Conservation (phyloP, 2,797 vertebrate genomes). For the Okamejei kenojei region DNA sequence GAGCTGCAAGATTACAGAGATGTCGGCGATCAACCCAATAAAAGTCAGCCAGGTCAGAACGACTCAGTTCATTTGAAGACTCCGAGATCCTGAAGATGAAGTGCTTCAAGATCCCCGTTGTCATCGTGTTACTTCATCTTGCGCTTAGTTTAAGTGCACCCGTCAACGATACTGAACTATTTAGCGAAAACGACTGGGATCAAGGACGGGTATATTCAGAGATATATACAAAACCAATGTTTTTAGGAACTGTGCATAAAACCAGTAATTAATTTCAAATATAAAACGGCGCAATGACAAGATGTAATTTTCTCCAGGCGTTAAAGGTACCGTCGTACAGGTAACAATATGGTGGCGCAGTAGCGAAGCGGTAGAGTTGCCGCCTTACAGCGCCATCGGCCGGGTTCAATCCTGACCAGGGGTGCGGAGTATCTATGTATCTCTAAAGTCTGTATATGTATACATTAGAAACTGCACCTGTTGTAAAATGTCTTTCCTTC, state of each 20-base stretch:
- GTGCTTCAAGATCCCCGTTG: not conserved
- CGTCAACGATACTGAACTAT: not conserved
- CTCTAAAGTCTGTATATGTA: not conserved
- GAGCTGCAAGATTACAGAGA: not conserved
- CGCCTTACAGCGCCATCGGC: too few relatives aligned
- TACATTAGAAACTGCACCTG: not conserved
- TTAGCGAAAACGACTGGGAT: constrained; percentile 17
- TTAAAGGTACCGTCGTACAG: not conserved
- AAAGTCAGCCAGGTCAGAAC: not conserved
- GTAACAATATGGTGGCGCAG: not conserved
- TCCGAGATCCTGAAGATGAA: not conserved
- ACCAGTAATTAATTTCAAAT: not conserved
- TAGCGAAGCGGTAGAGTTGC: too few relatives aligned
- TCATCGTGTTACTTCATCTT: too few relatives aligned
- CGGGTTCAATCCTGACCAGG: too few relatives aligned
- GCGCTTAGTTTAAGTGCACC: not conserved
- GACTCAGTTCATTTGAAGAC: not conserved
- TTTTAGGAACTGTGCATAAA: not conserved
- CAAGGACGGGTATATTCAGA: not conserved
- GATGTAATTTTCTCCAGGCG: not conserved
- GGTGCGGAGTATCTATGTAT: too few relatives aligned
- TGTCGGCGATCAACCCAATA: not conserved
- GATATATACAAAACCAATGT: not conserved
- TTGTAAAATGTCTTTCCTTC: not conserved
- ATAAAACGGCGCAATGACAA: not conserved